Conservation (phyloP, 1,140 invertebrate genomes). For the Phenacoccus solenopsis region DNA sequence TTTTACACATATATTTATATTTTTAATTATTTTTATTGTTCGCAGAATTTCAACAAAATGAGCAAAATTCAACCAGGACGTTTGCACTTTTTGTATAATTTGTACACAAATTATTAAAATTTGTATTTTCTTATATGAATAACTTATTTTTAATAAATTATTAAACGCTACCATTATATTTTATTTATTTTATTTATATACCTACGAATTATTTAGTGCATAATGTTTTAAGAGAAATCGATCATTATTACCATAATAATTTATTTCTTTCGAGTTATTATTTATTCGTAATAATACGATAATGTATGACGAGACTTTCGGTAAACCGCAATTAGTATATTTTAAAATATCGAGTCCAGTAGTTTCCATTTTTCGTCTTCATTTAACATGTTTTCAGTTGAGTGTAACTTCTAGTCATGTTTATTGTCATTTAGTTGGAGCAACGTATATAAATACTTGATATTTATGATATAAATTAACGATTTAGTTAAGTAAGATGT, state of each 20-base stretch:
- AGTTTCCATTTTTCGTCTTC: not conserved
- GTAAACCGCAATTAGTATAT: too few species aligned
- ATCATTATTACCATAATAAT: not conserved
- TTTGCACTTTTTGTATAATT: not conserved
- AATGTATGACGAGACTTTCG: too few species aligned
- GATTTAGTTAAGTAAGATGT: not conserved
- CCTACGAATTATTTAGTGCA: not conserved
- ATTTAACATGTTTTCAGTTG: not conserved
- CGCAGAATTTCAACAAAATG: slow-evolving; percentile 5
- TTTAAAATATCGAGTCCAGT: too few species aligned
- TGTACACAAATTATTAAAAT: not conserved
- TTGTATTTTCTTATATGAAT: not conserved
- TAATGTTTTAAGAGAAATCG: not conserved
- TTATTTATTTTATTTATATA: not conserved
- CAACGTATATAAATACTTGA: not conserved
- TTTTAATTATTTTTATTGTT: not conserved
- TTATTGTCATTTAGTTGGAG: not conserved
- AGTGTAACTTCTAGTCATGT: slow-evolving; percentile 16
- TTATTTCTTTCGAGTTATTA: not conserved
- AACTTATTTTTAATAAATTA: slow-evolving; percentile 4
- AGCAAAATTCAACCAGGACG: not conserved
- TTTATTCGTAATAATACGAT: not conserved
- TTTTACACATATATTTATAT: too few species aligned
- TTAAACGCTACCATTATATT: slow-evolving; percentile 1
- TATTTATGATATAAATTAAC: not conserved